Evolutionary conservation across 2,888 invertebrate species (phyloP).

Genomic region (Acanthacorydalis orientalis): DNA sequence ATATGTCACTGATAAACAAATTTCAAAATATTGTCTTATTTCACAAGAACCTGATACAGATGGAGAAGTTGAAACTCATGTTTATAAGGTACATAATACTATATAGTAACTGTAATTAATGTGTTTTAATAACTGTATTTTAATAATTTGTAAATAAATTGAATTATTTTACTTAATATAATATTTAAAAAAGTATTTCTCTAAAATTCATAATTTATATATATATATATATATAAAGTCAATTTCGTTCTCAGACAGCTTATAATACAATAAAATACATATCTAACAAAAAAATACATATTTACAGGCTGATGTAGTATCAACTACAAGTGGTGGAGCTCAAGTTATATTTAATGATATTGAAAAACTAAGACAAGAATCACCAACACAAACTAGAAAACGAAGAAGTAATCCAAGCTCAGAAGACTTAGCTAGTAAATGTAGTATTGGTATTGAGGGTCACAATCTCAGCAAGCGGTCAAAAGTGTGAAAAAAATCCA

Average conservation of each 20-base stretch:
- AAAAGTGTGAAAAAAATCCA: not conserved
- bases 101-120: too few relatives aligned
- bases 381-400: constrained; percentile 34
- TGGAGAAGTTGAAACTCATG: constrained; percentile 79
- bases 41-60: constrained; percentile 84
- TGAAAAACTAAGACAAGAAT: constrained; percentile 70
- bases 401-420: not conserved
- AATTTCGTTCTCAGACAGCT: too few relatives aligned
- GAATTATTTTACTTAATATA: too few relatives aligned
- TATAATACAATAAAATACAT: too few relatives aligned
- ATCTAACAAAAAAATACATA: too few relatives aligned
- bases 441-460: constrained; percentile 1
- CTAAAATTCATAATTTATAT: too few relatives aligned
- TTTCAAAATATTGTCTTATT: constrained; percentile 77
- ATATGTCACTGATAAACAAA: constrained; percentile 46
- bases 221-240: too few relatives aligned
- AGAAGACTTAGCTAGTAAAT: not conserved
- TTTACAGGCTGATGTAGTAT: constrained; percentile 70
- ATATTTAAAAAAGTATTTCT: too few relatives aligned
- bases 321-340: constrained; percentile 87
- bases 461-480: not conserved
- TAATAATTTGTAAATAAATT: too few relatives aligned
- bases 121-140: too few relatives aligned
- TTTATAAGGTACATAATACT: constrained; percentile 8
- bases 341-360: constrained; percentile 92